phyloP scores from a whole-genome alignment of 37 sponge, comb jelly and placozoan genomes.

The Halisarca cf. caerulea region DNA sequence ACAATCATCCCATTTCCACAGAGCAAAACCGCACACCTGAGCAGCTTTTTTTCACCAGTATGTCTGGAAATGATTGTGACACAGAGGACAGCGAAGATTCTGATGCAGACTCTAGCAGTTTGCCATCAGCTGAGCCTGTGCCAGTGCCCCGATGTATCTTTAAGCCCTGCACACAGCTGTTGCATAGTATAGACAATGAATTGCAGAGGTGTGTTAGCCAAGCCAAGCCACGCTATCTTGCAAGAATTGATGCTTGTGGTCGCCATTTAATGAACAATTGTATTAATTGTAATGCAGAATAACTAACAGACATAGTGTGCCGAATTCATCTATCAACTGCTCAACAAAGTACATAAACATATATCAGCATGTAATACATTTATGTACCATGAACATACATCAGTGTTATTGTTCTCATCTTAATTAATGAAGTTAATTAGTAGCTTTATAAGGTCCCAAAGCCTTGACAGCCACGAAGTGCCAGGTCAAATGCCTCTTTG shows the following conservation, averaged over 20 bases:
- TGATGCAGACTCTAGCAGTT: not conserved
- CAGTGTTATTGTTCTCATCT: too few species aligned
- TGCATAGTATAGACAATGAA: not conserved
- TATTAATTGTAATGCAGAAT: not conserved
- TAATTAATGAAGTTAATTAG: too few species aligned
- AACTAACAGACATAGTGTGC: not conserved
- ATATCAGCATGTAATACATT: too few species aligned
- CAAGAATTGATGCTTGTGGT: too few species aligned
- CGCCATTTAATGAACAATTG: not conserved
- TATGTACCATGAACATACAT: too few species aligned
- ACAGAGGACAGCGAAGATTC: not conserved
- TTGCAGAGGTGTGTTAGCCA: not conserved
- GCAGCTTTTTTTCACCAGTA: slow-evolving; percentile 31
- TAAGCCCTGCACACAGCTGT: not conserved
- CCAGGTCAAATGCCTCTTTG: too few species aligned
- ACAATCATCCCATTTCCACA: slow-evolving; percentile 41
- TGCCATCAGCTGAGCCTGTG: not conserved
- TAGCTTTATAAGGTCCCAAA: too few species aligned
- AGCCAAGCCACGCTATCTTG: not conserved
- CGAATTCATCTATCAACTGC: not conserved
- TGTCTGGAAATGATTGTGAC: not conserved
- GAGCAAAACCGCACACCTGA: slow-evolving; percentile 40
- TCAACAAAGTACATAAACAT: not conserved
- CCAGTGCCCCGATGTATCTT: slow-evolving; percentile 7
- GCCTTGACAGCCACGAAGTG: too few species aligned